Evolutionary conservation across 2,113 vertebrate genomes (phyloP).

Genomic region (Turdus rufiventris): DNA sequence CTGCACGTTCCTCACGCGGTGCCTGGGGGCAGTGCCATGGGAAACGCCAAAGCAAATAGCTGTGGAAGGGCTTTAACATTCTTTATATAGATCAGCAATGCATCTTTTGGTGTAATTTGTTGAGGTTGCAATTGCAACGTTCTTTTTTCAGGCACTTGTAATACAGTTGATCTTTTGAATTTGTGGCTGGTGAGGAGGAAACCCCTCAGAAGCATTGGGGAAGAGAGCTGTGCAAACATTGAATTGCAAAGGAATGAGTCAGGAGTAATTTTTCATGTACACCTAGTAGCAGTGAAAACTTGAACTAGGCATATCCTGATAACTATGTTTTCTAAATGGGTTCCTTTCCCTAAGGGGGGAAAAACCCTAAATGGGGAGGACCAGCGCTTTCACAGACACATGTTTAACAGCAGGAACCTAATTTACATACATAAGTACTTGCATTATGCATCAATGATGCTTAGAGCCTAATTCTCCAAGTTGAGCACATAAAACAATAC

Average conservation of each 20-base stretch:
- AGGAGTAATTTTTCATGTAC: neutral
- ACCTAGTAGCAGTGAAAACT: neutral
- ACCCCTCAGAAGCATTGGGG: neutral
- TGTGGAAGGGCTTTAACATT: neutral
- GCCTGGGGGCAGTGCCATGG: neutral
- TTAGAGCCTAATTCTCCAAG: neutral
- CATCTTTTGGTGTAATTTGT: neutral
- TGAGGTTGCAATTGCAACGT: neutral
- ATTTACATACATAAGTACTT: neutral
- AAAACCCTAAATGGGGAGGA: neutral
- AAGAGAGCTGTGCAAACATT: neutral
- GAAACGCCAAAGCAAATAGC: neutral
- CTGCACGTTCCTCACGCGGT: fast-evolving
- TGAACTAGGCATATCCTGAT: neutral
- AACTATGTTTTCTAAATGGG: neutral
- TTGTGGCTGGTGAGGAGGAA: neutral
- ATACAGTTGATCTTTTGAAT: neutral
- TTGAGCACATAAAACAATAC: neutral
- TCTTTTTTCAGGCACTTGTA: neutral
- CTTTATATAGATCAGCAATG: neutral
- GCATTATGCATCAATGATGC: neutral
- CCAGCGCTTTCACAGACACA: neutral
- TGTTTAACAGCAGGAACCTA: neutral
- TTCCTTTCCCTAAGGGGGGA: neutral
- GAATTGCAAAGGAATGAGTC: neutral